Base-by-base conservation (phyloP, 1,140 invertebrate species). In the Drosophila sechellia region DNA sequence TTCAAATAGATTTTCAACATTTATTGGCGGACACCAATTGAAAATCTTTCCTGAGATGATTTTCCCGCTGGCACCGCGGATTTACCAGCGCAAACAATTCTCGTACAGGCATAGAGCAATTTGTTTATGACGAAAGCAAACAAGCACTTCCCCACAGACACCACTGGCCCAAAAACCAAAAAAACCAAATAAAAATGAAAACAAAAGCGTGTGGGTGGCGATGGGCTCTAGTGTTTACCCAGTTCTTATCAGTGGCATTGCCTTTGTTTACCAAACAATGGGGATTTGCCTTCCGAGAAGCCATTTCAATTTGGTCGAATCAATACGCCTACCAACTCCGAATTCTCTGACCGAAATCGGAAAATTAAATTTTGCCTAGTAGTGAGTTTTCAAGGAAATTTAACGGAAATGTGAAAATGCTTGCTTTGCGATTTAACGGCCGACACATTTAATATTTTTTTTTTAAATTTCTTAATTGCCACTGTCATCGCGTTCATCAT, bases 81-180 rank as follows among this genome's bases (percentile, higher is more conserved):
- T 45, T 49, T 40, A 15, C 5, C 31, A 49, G 11, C 3, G 11
- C 43, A 70, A 69, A 49, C 64, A 69, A 20, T 57, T 22, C 27
- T 25, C 52, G 43, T 49, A 42, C 20, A 35, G 13, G 52, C 52
- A 70, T 70, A 70, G 70, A 57, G 25, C 50, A 70, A 70, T 49
- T 70, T 70, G 68, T 70, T 70, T 70, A 70, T 57, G 68, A 43
- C n/a, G 35, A 70, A 69, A 31, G 64, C 65, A 70, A 70, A 70
- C 64, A 70, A 49, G 49, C 64, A 57, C 66, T 40, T 56, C 50
- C 61, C 45, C 64, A n/a, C 64, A 52, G 17, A 42, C 43, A 40
- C 25, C n/a, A 10, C 42, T 40, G 42, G 25, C 15, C 10, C 34
- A 57, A 53, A 42, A 68, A 22, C 2, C 20, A 22, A 22, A 37